These are phyloP conservation scores for Eupithecia inturbata DNA, from an alignment of 2,888 invertebrate genomes.

Conservation along the genomic window DNA sequence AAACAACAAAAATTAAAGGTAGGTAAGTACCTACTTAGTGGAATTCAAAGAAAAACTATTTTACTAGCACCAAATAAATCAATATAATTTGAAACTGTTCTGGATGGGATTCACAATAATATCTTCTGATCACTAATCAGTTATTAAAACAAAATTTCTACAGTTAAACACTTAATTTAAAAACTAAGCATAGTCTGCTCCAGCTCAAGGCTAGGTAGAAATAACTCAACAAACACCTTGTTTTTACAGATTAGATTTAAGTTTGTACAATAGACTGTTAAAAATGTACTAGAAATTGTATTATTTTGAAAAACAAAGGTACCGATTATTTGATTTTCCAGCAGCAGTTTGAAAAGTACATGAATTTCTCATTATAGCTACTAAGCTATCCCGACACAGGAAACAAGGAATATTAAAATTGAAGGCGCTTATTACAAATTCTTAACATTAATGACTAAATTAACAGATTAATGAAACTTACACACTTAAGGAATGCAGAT, in stretches of 20 bases:
- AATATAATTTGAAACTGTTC: constrained; percentile 52
- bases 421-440: constrained; percentile 38
- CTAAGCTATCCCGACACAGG: neutral
- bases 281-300: neutral
- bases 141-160: neutral
- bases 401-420: constrained; percentile 17
- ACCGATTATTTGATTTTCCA: neutral
- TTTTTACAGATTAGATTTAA: neutral
- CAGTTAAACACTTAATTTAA: neutral
- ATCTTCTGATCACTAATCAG: constrained; percentile 29
- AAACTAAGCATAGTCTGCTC: neutral
- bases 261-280: neutral
- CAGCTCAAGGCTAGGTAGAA: neutral
- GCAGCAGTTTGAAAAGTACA: neutral
- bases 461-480: constrained; percentile 32
- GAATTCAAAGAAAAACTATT: constrained; percentile 40
- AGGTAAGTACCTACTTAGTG: too few species aligned
- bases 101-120: neutral
- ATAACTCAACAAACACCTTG: neutral
- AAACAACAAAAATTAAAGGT: neutral
- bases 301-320: neutral
- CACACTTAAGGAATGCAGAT: constrained; percentile 66
- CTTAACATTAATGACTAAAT: constrained; percentile 52
- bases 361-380: neutral
- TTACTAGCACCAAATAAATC: constrained; percentile 80